These are phyloP conservation scores for Liodrosophila aerea DNA, from an alignment of 2,888 invertebrate genomes.

Conservation along the genomic window DNA sequence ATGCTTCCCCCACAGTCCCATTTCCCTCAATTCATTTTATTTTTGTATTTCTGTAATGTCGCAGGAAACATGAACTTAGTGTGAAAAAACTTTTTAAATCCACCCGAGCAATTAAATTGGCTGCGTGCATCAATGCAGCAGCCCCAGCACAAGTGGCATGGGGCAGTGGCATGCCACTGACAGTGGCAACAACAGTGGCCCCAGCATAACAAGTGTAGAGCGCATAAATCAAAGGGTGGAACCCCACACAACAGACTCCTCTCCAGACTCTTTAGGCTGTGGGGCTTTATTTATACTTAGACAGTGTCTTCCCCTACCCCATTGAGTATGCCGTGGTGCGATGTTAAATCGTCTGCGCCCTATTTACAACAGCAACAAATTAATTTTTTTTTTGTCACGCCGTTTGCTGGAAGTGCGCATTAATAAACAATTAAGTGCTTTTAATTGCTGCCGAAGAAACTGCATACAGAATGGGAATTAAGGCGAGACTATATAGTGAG, in stretches of 20 bases:
- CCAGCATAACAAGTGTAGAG: constrained; percentile 56
- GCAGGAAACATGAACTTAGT: constrained; percentile 73
- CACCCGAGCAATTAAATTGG: constrained; percentile 66
- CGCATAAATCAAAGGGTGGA: constrained; percentile 65
- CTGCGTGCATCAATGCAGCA: constrained; percentile 33
- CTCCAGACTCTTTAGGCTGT: background rate
- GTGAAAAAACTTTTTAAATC: constrained; percentile 58
- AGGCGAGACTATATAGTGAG: too few species aligned
- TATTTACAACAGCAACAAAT: constrained; percentile 72
- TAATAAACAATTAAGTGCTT: constrained; percentile 71
- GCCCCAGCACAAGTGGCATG: background rate
- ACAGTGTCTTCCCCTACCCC: constrained; percentile 1
- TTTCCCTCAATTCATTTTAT: constrained; percentile 29
- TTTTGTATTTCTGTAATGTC: constrained; percentile 38
- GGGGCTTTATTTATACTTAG: constrained; percentile 43
- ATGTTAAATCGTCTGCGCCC: constrained; percentile 69
- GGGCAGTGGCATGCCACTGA: background rate
- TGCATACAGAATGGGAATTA: background rate
- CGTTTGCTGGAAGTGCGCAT: constrained; percentile 59
- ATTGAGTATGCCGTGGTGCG: constrained; percentile 21
- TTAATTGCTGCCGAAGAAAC: constrained; percentile 55
- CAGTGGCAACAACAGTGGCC: constrained; percentile 1
- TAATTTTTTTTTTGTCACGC: constrained; percentile 67
- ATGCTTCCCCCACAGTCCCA: constrained; percentile 25
- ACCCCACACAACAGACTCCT: constrained; percentile 7